These are phyloP conservation scores for Mamestra configurata DNA, from an alignment of 1,140 invertebrate genomes.

Conservation along the genomic window DNA sequence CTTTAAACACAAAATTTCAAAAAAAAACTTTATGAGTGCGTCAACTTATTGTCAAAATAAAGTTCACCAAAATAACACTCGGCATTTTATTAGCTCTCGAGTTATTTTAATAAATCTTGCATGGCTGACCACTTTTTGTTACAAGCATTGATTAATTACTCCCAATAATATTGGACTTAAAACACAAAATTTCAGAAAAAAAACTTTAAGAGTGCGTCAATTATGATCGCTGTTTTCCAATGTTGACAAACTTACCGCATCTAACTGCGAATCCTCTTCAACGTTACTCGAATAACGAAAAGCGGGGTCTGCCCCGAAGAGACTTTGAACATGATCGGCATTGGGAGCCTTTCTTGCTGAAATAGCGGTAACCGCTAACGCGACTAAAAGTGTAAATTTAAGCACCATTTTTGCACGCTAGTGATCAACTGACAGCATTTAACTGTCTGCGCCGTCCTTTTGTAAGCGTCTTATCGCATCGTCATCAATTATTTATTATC, in stretches of 20 bases:
- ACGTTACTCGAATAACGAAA: constrained; percentile 55
- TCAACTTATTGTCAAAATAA: too few relatives aligned
- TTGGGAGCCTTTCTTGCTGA: constrained; percentile 53
- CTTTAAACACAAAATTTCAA: too few relatives aligned
- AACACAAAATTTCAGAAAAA: too few relatives aligned
- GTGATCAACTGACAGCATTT: constrained; percentile 1
- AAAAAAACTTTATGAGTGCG: too few relatives aligned
- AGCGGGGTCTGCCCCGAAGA: neutral
- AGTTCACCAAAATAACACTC: too few relatives aligned
- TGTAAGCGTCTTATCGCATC: constrained; percentile 30
- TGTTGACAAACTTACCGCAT: constrained; percentile 62
- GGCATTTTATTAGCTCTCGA: too few relatives aligned
- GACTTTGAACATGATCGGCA: constrained; percentile 49
- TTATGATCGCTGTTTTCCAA: too few relatives aligned
- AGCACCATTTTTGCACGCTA: constrained; percentile 33
- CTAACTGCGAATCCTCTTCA: constrained; percentile 59
- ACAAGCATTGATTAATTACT: too few relatives aligned
- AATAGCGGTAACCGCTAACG: constrained; percentile 38
- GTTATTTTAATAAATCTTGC: too few relatives aligned
- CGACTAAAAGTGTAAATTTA: constrained; percentile 38
- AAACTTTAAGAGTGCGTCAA: too few relatives aligned
- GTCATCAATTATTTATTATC: neutral
- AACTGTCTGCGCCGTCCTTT: neutral
- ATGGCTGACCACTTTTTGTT: too few relatives aligned
- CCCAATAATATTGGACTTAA: too few relatives aligned